These are phyloP conservation scores for Cryptosula pallasiana DNA, from an alignment of 2,888 invertebrate species.

Conservation along the genomic window DNA sequence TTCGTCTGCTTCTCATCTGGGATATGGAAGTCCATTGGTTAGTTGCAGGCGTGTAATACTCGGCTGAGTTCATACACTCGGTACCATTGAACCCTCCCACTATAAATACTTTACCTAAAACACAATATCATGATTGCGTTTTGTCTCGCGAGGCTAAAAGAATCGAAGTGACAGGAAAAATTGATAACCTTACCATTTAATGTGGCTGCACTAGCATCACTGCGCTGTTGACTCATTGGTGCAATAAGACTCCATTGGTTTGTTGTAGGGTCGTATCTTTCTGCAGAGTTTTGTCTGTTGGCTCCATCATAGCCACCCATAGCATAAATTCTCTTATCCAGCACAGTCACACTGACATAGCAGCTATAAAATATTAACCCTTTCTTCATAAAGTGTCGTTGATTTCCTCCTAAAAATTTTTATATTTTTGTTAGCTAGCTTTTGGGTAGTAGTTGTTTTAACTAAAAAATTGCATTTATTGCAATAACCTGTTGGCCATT, in stretches of 20 bases:
- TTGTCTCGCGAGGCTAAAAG: too few species aligned
- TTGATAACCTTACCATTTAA: conserved; percentile 36
- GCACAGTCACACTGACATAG: conserved; percentile 82
- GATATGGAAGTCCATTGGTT: conserved; percentile 52
- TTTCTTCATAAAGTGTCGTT: too few species aligned
- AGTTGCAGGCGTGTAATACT: conserved; percentile 44
- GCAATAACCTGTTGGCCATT: too few species aligned
- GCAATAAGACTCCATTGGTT: conserved; percentile 80
- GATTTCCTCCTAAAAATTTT: too few species aligned
- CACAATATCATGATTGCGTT: too few species aligned
- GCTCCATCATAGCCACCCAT: conserved; percentile 79
- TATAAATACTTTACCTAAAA: conserved; percentile 48
- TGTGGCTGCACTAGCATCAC: conserved; percentile 51
- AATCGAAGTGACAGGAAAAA: too few species aligned
- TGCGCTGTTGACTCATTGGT: conserved; percentile 52
- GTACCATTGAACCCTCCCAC: conserved; percentile 54
- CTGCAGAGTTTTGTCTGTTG: conserved; percentile 78
- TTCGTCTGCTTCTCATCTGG: conserved; percentile 76
- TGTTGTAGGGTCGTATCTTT: conserved; percentile 69
- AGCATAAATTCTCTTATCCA: conserved; percentile 62
- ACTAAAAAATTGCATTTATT: too few species aligned
- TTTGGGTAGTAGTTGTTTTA: too few species aligned
- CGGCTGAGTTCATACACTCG: conserved; percentile 51
- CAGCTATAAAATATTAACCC: too few species aligned
- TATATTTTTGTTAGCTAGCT: too few species aligned